Evolutionary conservation across 2,113 vertebrate genomes (phyloP), one percentile per base, ranked within the genome.

Genomic region (Archilochus colubris): DNA sequence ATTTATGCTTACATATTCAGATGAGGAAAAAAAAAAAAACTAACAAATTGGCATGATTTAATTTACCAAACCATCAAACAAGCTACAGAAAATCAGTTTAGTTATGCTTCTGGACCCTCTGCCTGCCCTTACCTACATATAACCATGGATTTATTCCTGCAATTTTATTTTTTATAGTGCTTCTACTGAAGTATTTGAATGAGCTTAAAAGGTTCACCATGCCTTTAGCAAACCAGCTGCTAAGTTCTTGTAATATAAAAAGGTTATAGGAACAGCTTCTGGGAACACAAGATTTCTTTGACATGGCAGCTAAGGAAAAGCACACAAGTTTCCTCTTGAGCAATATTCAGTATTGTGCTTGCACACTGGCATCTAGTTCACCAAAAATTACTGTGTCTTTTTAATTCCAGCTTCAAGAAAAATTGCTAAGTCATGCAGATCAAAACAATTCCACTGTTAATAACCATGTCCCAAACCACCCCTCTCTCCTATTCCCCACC

Each of bases 371-470:
- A 92, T 93, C 64, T 27, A 61, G 31, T 16, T 90, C 69, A 93
- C 48, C 69, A 89, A 62, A 62, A 88, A 89, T 57, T 55, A 77
- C n/a, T 61, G 62, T 4, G 48, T 40, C 21, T 81, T 91, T 88
- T 75, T 36, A 44, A 53, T 58, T 78, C 66, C 25, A 68, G 57
- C 33, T 86, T 92, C 51, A 44, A 86, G 48, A 93, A 90, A 67
- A 91, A 90, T 67, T 86, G 73, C 68, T 61, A 92, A 81, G 85
- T 84, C 92, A 93, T 19, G 69, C 73, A 75, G 61, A 94, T 43
- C 27, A 82, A 96, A 94, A 79, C 54, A 66, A 79, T 78, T 36
- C 53, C 62, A 81, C 82, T 81, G n/a, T 63, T 88, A 50, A 50
- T 3, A 92, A 92, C 12, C 25, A 70, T n/a, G 16, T 55, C 44